Base-by-base conservation (phyloP, 2,797 vertebrate genomes). In the Micromesistius poutassou region DNA sequence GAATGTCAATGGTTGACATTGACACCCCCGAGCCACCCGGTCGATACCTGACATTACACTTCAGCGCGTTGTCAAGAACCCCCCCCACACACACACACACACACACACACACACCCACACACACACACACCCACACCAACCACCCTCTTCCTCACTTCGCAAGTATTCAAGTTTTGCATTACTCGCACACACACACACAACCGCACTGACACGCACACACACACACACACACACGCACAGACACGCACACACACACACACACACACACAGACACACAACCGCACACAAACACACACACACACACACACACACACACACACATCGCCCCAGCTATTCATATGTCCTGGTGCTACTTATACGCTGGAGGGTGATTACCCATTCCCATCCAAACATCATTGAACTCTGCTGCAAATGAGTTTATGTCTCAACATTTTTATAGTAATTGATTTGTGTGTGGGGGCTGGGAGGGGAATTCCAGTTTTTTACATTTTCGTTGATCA, bases 1-100 rank as follows among this genome's bases (percentile, higher is more conserved):
- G 92, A 93, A 91, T 90, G 92, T 94, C 93, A 93, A 94, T 89
- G 80, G 79, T 84, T 85, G 94, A 94, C 93, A 92, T 90, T 72
- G 92, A 94, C 91, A 92, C 91, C 88, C 90, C 78, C 76, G 80
- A 87, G 79, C 85, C 73, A 42, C 12, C 88, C 83, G 73, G 89
- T 89, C 89, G 84, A 91, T 91, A 46, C 78, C 88, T 91, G 90
- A 93, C 91, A 87, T 90, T 82, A 90, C 89, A 89, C 87, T 88
- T 92, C 85, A 13, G 42, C 84, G 80, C 30, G 87, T 88, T 42
- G 13, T 42, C 40, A 42, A 42, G 40, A 42, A n/a, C n/a, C 40
- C 40, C 10, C 40, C 40, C 40, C 8, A 42, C 0, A 9, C 40
- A 4, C 40, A 4, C 40, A 4, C 40, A 42, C 40, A 4, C 4